These are phyloP conservation scores for Sardinella longiceps DNA, from an alignment of 2,797 vertebrate species.

Conservation along the genomic window DNA sequence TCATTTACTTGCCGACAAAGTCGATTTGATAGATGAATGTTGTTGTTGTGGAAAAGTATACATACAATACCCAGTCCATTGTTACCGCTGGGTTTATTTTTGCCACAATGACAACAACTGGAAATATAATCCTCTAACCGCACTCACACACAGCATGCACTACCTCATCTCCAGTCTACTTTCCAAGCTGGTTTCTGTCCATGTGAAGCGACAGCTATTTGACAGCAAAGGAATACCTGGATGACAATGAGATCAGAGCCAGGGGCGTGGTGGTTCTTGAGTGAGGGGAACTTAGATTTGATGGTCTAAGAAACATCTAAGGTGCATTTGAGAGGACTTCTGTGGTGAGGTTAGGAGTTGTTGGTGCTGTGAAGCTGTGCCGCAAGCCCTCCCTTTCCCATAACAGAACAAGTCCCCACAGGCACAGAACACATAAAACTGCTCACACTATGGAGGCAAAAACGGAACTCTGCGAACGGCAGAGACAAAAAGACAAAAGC, in stretches of 20 bases:
- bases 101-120: background rate
- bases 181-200: background rate
- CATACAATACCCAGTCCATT: background rate
- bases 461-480: background rate
- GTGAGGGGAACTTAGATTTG: background rate
- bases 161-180: background rate
- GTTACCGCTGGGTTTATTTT: background rate
- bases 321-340: background rate
- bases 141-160: background rate
- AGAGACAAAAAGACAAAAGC: background rate
- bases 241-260: background rate
- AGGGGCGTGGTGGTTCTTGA: background rate
- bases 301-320: background rate
- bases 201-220: background rate
- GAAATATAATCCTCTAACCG: background rate
- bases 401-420: constrained; percentile 11
- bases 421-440: constrained; percentile 11
- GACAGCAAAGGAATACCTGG: background rate
- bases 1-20: no score
- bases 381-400: background rate
- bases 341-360: background rate
- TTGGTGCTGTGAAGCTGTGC: background rate
- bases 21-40: background rate
- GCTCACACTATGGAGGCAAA: background rate
- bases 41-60: background rate